Evolutionary conservation across 1,140 invertebrate genomes (phyloP), one percentile per base, ranked within the genome.

Genomic region (Rhyacophila brunnea): DNA sequence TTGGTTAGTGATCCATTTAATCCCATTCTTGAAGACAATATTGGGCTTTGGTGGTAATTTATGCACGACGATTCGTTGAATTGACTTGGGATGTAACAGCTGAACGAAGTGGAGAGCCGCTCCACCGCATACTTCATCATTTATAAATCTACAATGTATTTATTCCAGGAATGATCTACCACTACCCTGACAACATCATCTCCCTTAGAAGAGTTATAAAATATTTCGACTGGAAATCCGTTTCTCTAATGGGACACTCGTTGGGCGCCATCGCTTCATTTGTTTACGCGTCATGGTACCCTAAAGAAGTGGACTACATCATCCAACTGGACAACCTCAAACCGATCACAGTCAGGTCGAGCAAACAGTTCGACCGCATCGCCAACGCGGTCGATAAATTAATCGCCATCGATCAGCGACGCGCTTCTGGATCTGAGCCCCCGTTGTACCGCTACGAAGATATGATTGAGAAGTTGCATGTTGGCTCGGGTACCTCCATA

Each of bases 221-320:
- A 32, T 75, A 88, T 62, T 85, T 86, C 65, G 80, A 82, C 55
- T 91, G 88, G 87, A 74, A 83, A 11, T 85, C 85, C 71, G 71
- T 90, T 2, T 84, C 84, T n/a, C 68, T 89, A 13, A 64, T 90
- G 40, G 80, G 79, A 1, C 87, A 89, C 66, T 89, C 87, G 0
- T 80, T 88, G 79, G 87, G 87, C 43, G 82, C 80, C 4, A 80
- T 85, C 18, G 74, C 80, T 9, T 71, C 69, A 2, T 84, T 84
- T 62, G 71, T 80, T 2, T 89, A 83, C 63, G 73, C 81, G 1
- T 71, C 77, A 9, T 44, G 82, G 0, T 88, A 80, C 65, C 84
- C 86, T 0, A 72, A 84, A 2, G 77, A 82, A 42, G 71, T 85
- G 0, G 81, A 88, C 53, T 81, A 83, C 63, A 75, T 83, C 11